These are phyloP conservation scores for Hippocampus barbouri DNA, from an alignment of 2,113 vertebrate genomes.

Conservation along the genomic window DNA sequence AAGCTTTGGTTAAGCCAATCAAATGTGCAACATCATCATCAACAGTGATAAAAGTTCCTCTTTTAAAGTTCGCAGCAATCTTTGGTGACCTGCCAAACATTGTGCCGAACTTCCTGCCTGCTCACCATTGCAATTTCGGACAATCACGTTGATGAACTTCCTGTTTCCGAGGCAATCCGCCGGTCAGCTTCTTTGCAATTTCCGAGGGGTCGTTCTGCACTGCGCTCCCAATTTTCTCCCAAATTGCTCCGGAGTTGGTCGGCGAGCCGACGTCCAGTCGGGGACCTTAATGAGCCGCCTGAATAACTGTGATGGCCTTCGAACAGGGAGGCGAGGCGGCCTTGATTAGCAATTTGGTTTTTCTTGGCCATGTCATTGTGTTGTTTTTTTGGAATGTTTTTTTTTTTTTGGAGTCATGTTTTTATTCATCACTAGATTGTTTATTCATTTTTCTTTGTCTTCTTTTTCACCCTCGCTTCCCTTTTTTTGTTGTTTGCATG, in stretches of 20 bases:
- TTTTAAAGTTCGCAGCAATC: neutral
- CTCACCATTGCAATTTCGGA: neutral
- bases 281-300: slow-evolving; percentile 38
- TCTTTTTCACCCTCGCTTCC: slow-evolving; percentile 56
- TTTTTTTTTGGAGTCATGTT: slow-evolving; percentile 38
- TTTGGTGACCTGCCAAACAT: neutral
- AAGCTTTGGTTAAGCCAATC: neutral
- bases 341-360: slow-evolving; percentile 34
- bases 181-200: neutral
- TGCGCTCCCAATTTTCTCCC: slow-evolving; percentile 35
- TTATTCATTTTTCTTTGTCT: slow-evolving; percentile 58
- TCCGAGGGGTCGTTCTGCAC: neutral
- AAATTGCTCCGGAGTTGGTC: slow-evolving; percentile 37
- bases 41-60: neutral
- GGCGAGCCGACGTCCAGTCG: neutral
- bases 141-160: neutral
- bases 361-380: slow-evolving; percentile 17
- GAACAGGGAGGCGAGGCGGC: slow-evolving; percentile 8
- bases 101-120: neutral
- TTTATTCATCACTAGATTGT: slow-evolving; percentile 53
- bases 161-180: neutral
- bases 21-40: neutral
- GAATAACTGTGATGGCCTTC: slow-evolving; percentile 52
- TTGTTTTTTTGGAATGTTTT: neutral
- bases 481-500: slow-evolving; percentile 73